Evolutionary conservation across 92 coral and sea anemone genomes (phyloP), one percentile per base, ranked within the genome.

Genomic region (Metridium senile): DNA sequence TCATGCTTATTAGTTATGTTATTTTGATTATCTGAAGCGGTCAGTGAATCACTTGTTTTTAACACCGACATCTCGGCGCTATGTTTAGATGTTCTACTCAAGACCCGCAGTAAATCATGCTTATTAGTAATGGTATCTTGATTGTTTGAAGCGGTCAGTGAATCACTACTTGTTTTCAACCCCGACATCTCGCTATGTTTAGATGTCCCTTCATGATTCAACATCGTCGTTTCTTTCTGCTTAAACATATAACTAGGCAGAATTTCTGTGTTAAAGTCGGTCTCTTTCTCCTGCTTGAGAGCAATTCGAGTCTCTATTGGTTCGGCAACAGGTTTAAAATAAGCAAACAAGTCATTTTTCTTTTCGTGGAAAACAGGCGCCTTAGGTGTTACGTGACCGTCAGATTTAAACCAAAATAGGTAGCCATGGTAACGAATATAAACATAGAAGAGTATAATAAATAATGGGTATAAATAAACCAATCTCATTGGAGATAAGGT

Each of bases 401-500:
- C 59, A 6, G 3, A 3, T 16, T 54, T 54, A 54, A 21, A 54
- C 59, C 59, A 54, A 3, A 13, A 3, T 21, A 9, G 59, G 59
- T 21, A 54, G 17, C 59, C 59, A 54, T 54, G 59, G 59, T 43
- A 72, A 26, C 77, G 77, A 10, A 56, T 56, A n/a, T 72, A 72
- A 54, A 72, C 46, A 56, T 53, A 72, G 31, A 72, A 72, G 7
- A 72, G 26, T 2, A 54, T 51, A 56, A 33, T 27, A 25, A 72
- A 29, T 23, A 72, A 54, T 7, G 53, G 57, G 29, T 53, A 72
- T 26, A 72, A 10, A 23, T n/a, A 32, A 1, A 56, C 7, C 33
- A 72, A 17, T 32, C 77, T 72, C 16, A 33, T 2, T 30, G 77
- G 62, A 57, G 31, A 23, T 13, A 47, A n/a, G n/a, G n/a, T n/a